phyloP scores from a whole-genome alignment of 2,888 invertebrate species.

The Heliconius hortense region DNA sequence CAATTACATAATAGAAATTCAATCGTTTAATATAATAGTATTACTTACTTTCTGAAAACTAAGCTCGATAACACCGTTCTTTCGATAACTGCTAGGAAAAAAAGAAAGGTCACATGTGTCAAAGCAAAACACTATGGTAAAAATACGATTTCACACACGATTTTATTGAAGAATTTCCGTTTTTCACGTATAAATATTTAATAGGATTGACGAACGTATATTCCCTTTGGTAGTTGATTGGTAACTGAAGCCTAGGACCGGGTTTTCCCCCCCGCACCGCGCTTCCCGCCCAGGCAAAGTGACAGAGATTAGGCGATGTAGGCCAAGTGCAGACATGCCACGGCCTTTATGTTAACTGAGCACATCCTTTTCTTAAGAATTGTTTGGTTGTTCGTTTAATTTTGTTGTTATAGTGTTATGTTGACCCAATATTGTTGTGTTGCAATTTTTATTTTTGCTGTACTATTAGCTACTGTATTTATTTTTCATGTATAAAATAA shows the following conservation, averaged over 20 bases:
- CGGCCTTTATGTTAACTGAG: slow-evolving; percentile 30
- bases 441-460: neutral
- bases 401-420: slow-evolving; percentile 1
- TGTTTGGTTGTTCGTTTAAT: slow-evolving; percentile 16
- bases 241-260: slow-evolving; percentile 69
- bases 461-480: neutral
- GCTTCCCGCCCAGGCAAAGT: slow-evolving; percentile 68
- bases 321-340: slow-evolving; percentile 39
- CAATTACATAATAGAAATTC: slow-evolving; percentile 44
- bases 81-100: neutral
- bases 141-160: slow-evolving; percentile 50
- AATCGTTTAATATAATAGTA: slow-evolving; percentile 39
- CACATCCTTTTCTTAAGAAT: slow-evolving; percentile 33
- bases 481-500: neutral
- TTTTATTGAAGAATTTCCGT: slow-evolving; percentile 69
- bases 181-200: slow-evolving; percentile 59
- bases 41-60: slow-evolving; percentile 59
- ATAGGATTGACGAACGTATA: slow-evolving; percentile 50
- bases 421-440: neutral
- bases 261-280: slow-evolving; percentile 55
- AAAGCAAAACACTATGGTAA: slow-evolving; percentile 50
- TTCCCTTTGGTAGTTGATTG: slow-evolving; percentile 53
- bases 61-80: neutral
- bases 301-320: slow-evolving; percentile 48
- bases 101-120: slow-evolving; percentile 50